Base-by-base conservation (phyloP, 2,797 vertebrate species). In the Periophthalmus magnuspinnatus region DNA sequence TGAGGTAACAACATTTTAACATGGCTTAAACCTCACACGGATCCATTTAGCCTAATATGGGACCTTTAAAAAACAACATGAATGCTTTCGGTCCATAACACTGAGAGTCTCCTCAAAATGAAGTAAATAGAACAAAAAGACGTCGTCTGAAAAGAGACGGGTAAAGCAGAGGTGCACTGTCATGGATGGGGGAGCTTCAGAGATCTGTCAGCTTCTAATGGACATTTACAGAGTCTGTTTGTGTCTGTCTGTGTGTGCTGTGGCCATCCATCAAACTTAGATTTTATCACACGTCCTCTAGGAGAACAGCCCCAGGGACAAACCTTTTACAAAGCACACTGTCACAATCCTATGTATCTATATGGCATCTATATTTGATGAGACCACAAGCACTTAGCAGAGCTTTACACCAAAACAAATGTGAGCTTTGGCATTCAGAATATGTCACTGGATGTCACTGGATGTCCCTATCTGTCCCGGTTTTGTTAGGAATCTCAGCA, bases 161-260 rank as follows among this genome's bases (percentile, higher is more conserved):
- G 38, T 24, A 17, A 16, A 47, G 61, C 13, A 17, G 22, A 63
- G 21, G 14, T 24, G 59, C 59, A 10, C 34, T 5, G 19, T 64
- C 61, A 64, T 48, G 22, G 61, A 47, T 47, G 61, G 77, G 64
- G 59, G 21, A 80, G 70, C 69, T 28, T 81, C 55, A 72, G 71
- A 87, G 76, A 76, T 74, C 80, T 76, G 68, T 77, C 71, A 76
- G 84, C 80, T 80, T 75, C 76, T 86, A 89, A 89, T 84, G 79
- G 81, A 68, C 80, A 65, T 75, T 66, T 74, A 28, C 58, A 45
- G 41, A 14, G 41, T 45, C 2, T 45, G 13, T 14, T 72, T 85
- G 74, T 68, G 34, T 61, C 59, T 68, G 34, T 38, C 54, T 62
- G 68, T 57, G n/a, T 61, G 54, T 68, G 74, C 70, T 70, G 47